These are phyloP conservation scores for Trichogramma dendrolimi DNA, from an alignment of 2,888 invertebrate species.

Conservation along the genomic window DNA sequence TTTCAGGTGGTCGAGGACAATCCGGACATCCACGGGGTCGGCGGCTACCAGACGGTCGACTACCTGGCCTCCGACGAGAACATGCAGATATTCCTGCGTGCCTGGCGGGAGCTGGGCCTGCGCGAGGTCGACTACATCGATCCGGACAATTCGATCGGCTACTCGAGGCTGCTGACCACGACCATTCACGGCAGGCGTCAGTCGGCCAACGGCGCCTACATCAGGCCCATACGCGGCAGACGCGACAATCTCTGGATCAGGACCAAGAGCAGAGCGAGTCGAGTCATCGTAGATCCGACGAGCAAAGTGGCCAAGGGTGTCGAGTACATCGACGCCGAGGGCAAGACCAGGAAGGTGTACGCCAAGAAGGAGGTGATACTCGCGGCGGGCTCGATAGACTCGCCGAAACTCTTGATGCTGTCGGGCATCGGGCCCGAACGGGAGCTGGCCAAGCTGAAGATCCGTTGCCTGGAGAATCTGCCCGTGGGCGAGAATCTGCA, in stretches of 20 bases:
- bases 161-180: not conserved
- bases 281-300: conserved; percentile 53
- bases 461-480: conserved; percentile 63
- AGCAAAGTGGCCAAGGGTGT: conserved; percentile 50
- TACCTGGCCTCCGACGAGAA: not conserved
- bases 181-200: conserved; percentile 56
- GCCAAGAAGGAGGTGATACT: conserved; percentile 54
- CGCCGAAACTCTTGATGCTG: conserved; percentile 59
- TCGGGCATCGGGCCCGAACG: conserved; percentile 73
- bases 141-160: not conserved
- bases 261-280: conserved; percentile 54
- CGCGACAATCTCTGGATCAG: conserved; percentile 45
- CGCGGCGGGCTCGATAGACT: conserved; percentile 53
- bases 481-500: conserved; percentile 78
- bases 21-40: not conserved
- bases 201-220: conserved; percentile 63
- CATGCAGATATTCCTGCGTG: not conserved
- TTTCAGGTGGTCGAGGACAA: not conserved
- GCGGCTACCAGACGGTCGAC: not conserved
- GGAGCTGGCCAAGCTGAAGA: conserved; percentile 59
- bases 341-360: conserved; percentile 41
- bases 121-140: not conserved
- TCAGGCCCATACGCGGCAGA: conserved; percentile 61
- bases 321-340: conserved; percentile 42
- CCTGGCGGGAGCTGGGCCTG: not conserved